These are phyloP conservation scores for Rhabditoides inermis DNA, from an alignment of 2,888 invertebrate genomes.

Conservation along the genomic window DNA sequence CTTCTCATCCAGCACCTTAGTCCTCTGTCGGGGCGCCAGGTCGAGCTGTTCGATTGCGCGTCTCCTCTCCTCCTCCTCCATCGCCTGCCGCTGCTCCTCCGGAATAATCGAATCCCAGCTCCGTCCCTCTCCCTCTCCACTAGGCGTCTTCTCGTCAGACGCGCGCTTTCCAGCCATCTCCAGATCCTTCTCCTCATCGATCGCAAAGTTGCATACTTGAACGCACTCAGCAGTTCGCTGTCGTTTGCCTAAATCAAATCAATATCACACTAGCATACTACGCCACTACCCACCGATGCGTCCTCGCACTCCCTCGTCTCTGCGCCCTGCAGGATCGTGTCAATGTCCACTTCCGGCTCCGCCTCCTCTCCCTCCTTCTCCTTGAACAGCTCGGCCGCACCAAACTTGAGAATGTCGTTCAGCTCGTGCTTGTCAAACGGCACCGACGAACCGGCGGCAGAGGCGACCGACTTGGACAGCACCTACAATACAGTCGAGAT, in stretches of 20 bases:
- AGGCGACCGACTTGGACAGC: slow-evolving; percentile 55
- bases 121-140: slow-evolving; percentile 16
- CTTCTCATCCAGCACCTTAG: slow-evolving; percentile 15
- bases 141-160: slow-evolving; percentile 54
- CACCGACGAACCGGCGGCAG: slow-evolving; percentile 21
- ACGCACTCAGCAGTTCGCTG: slow-evolving; percentile 44
- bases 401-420: slow-evolving; percentile 91
- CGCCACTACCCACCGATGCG: slow-evolving; percentile 9
- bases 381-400: slow-evolving; percentile 94
- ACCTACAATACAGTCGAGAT: too few species aligned
- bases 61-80: slow-evolving; percentile 79
- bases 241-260: slow-evolving; percentile 17
- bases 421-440: slow-evolving; percentile 97
- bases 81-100: slow-evolving; percentile 76
- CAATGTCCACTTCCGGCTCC: slow-evolving; percentile 74
- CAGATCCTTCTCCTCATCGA: slow-evolving; percentile 73
- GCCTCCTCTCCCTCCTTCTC: slow-evolving; percentile 71
- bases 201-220: slow-evolving; percentile 66
- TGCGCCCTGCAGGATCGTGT: slow-evolving; percentile 88
- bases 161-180: slow-evolving; percentile 57
- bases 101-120: slow-evolving; percentile 92
- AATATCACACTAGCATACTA: background rate
- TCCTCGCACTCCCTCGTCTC: slow-evolving; percentile 84
- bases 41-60: slow-evolving; percentile 32
- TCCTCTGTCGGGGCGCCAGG: slow-evolving; percentile 37